phyloP scores from a whole-genome alignment of 2,888 invertebrate species.

The Drosophila rubida region DNA sequence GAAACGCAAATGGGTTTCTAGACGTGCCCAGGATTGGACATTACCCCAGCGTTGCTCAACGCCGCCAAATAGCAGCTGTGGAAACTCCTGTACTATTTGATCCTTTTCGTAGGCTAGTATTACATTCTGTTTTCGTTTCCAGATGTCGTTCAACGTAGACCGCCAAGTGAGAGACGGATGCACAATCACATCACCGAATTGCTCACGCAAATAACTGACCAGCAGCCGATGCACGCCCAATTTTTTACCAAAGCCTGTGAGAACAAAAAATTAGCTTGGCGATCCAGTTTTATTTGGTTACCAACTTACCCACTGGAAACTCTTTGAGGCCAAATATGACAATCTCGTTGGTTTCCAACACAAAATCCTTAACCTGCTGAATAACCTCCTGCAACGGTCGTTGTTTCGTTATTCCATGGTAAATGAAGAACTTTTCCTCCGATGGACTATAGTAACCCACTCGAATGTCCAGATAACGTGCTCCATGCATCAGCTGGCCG shows the following conservation, averaged over 20 bases:
- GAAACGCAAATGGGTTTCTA: conserved; percentile 86
- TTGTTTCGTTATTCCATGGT: conserved; percentile 86
- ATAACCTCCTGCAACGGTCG: conserved; percentile 85
- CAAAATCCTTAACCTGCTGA: conserved; percentile 86
- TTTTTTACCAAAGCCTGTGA: conserved; percentile 85
- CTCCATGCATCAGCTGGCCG: conserved; percentile 87
- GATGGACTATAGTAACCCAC: conserved; percentile 86
- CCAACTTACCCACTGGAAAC: conserved; percentile 86
- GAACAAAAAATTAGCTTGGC: background rate
- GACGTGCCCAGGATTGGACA: conserved; percentile 86
- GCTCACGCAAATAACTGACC: conserved; percentile 86
- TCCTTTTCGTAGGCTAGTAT: conserved; percentile 86
- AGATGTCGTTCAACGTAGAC: conserved; percentile 85
- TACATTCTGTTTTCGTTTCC: conserved; percentile 85
- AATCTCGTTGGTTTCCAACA: conserved; percentile 87
- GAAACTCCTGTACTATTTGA: conserved; percentile 81
- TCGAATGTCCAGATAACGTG: conserved; percentile 87
- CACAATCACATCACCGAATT: conserved; percentile 86
- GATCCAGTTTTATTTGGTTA: background rate
- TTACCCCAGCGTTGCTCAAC: conserved; percentile 89
- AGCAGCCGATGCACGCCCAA: conserved; percentile 86
- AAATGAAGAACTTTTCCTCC: conserved; percentile 85
- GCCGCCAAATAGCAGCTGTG: conserved; percentile 86
- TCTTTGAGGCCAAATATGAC: conserved; percentile 87
- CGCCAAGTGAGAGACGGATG: conserved; percentile 86